Conservation (phyloP, 1,140 invertebrate species). For the Achatina immaculata region DNA sequence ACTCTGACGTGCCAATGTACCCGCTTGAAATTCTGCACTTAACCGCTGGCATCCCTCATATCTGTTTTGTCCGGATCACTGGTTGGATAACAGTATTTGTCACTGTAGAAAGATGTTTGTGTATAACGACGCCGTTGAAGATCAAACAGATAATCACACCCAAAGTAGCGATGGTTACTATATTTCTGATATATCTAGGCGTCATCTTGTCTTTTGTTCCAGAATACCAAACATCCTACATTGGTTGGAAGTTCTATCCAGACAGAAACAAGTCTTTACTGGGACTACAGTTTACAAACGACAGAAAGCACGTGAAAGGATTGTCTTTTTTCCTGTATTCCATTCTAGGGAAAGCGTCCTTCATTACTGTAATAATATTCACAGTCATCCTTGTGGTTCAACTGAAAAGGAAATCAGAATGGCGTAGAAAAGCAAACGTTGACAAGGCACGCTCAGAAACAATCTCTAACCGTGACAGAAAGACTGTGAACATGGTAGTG, state of each 20-base stretch:
- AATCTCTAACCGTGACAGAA: not conserved
- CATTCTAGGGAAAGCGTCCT: not conserved
- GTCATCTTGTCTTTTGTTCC: not conserved
- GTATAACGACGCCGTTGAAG: not conserved
- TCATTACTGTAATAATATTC: not conserved
- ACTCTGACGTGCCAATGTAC: not conserved
- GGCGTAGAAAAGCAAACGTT: not conserved
- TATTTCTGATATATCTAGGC: not conserved
- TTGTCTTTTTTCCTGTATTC: not conserved
- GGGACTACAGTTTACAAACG: not conserved
- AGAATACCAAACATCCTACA: not conserved
- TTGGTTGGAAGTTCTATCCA: conserved; percentile 12
- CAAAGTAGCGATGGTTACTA: not conserved
- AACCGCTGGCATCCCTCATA: not conserved
- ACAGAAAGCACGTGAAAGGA: not conserved
- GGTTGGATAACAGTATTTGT: conserved; percentile 12
- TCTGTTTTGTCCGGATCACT: conserved; percentile 14
- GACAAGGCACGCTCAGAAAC: not conserved
- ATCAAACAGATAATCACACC: conserved; percentile 2
- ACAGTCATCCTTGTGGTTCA: conserved; percentile 5
- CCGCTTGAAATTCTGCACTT: not conserved
- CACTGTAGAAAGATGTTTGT: conserved; percentile 12
- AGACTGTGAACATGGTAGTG: not conserved
- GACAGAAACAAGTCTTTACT: not conserved
- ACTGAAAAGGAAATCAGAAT: too few species aligned